Conservation (phyloP, 2,888 invertebrate genomes). For the Parnassius mnemosyne region DNA sequence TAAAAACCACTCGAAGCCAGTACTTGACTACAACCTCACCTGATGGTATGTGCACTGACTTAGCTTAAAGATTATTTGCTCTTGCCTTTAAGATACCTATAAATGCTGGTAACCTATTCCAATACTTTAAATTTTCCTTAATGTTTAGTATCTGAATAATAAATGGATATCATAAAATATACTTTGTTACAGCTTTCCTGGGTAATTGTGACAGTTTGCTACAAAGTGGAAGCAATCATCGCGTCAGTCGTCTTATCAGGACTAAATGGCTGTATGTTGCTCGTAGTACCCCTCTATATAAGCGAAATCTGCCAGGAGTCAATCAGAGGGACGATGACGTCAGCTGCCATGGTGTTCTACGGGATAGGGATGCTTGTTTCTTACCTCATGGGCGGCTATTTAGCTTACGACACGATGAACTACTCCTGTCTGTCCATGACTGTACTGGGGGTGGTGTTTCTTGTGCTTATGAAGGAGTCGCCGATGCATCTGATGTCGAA, state of each 20-base stretch:
- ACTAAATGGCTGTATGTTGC: constrained; percentile 43
- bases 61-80: too few relatives aligned
- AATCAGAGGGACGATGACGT: constrained; percentile 35
- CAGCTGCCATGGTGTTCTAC: constrained; percentile 32
- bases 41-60: too few relatives aligned
- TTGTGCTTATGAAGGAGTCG: constrained; percentile 50
- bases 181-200: constrained; percentile 48
- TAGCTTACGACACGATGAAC: constrained; percentile 47
- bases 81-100: too few relatives aligned
- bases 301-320: constrained; percentile 36
- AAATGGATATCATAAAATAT: too few relatives aligned
- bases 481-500: constrained; percentile 35
- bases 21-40: too few relatives aligned
- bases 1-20: too few relatives aligned
- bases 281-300: constrained; percentile 42
- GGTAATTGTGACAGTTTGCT: constrained; percentile 43
- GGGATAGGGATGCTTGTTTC: constrained; percentile 35
- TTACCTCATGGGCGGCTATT: constrained; percentile 46
- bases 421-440: constrained; percentile 45
- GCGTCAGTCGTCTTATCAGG: constrained; percentile 52
- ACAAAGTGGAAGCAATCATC: constrained; percentile 48
- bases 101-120: too few relatives aligned
- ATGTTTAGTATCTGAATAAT: too few relatives aligned
- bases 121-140: too few relatives aligned
- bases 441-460: constrained; percentile 36